Evolutionary conservation across 2,797 vertebrate species (phyloP).

Genomic region (Cryptoprocta ferox): DNA sequence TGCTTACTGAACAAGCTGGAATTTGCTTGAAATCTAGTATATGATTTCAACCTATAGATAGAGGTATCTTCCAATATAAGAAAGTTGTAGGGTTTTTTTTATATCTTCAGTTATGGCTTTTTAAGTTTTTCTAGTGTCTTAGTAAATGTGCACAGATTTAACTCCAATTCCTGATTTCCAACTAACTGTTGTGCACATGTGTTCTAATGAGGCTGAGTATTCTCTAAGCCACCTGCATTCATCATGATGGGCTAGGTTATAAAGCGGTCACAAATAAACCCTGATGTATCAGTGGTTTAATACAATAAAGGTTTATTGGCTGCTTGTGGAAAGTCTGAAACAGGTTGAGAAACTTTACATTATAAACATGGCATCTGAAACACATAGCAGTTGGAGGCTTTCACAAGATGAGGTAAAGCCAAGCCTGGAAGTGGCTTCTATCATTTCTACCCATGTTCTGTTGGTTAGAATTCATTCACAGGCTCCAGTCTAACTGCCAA

Average conservation of each 20-base stretch:
- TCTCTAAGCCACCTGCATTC: background rate
- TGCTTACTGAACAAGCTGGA: background rate
- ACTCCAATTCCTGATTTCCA: background rate
- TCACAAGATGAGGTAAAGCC: background rate
- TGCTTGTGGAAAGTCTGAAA: background rate
- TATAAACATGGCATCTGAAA: background rate
- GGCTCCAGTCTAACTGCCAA: background rate
- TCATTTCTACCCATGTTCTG: background rate
- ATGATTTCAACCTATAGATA: background rate
- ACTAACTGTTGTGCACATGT: background rate
- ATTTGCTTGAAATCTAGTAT: background rate
- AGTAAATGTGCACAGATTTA: background rate
- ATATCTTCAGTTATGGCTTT: background rate
- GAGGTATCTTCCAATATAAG: background rate
- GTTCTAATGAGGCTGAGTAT: background rate
- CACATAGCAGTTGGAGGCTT: background rate
- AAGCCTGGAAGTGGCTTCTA: background rate
- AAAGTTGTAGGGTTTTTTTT: background rate
- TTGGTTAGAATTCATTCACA: background rate
- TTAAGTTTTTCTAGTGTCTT: background rate
- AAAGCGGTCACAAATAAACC: background rate
- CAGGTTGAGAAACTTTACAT: background rate
- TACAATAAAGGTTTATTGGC: background rate
- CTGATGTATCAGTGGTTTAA: background rate
- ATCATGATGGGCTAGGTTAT: background rate